A percentile compares a stretch with the other conserved stretches of the same genome.
Conservation (phyloP, 53 echinoderm and acorn worm species). For the Stichopus horrens region DNA sequence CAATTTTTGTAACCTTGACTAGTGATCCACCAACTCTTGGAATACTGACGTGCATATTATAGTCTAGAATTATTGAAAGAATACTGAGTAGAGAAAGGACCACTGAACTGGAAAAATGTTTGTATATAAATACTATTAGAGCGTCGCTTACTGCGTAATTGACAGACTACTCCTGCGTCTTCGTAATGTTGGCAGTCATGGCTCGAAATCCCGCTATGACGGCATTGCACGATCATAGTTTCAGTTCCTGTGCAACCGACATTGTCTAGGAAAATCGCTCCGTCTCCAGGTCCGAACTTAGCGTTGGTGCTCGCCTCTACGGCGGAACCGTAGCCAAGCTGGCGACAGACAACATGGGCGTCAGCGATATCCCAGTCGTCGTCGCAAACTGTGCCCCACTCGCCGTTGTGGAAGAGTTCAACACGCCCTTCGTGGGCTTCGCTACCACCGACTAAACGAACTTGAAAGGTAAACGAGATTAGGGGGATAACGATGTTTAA, state of each 20-base stretch:
- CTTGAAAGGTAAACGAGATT: not conserved
- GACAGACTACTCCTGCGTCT: constrained; percentile 28
- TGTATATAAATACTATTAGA: no score
- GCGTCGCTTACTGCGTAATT: not conserved
- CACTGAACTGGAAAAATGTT: no score
- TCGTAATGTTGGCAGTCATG: not conserved
- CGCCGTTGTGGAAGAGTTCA: constrained; percentile 11
- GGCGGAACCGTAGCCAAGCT: not conserved
- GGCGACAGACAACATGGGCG: not conserved
- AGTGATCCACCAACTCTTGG: no score
- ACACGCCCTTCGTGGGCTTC: constrained; percentile 6
- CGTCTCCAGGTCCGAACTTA: not conserved
- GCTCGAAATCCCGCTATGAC: not conserved
- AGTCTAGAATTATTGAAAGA: no score
- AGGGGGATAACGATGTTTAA: no score
- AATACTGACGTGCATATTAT: no score
- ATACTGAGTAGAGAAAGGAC: no score
- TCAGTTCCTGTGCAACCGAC: not conserved
- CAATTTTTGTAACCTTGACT: no score
- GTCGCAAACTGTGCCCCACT: constrained; percentile 22
- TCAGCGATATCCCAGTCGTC: not conserved
- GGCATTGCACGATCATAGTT: not conserved
- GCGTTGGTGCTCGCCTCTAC: not conserved
- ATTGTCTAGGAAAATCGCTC: not conserved
- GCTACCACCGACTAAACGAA: constrained; percentile 20